These are phyloP conservation scores for Parasteatoda lunata DNA, from an alignment of 2,888 invertebrate species.

Conservation along the genomic window DNA sequence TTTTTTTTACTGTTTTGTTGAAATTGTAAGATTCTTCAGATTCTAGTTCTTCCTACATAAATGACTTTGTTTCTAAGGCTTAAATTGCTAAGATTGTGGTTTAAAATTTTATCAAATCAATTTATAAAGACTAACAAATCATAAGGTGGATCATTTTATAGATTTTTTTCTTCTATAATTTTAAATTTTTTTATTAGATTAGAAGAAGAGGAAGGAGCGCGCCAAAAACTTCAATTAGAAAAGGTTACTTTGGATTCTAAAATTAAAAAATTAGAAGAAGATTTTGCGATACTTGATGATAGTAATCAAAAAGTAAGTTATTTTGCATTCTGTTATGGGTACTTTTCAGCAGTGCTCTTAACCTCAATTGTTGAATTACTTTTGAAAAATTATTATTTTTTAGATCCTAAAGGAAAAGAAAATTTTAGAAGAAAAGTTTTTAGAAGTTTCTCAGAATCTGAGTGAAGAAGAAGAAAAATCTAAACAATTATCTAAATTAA, in stretches of 20 bases:
- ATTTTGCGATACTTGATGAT: slow-evolving; percentile 89
- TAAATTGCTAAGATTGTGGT: no score
- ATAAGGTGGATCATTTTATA: no score
- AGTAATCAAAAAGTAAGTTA: slow-evolving; percentile 84
- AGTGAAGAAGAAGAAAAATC: slow-evolving; percentile 99
- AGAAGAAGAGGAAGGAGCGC: slow-evolving; percentile 96
- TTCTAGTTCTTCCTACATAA: no score
- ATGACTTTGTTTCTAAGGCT: no score
- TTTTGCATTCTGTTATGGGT: neutral
- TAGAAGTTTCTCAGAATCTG: slow-evolving; percentile 91
- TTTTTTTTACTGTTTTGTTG: no score
- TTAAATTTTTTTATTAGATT: slow-evolving; percentile 75
- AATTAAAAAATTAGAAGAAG: slow-evolving; percentile 96
- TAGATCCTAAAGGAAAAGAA: slow-evolving; percentile 93
- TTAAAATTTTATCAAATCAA: no score
- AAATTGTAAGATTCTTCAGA: no score
- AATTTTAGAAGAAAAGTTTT: slow-evolving; percentile 91
- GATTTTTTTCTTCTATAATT: no score
- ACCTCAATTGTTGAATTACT: neutral
- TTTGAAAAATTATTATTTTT: neutral
- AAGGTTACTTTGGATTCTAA: slow-evolving; percentile 96
- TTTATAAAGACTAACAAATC: no score
- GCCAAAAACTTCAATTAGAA: slow-evolving; percentile 97
- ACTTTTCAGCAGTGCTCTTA: neutral
- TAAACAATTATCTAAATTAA: slow-evolving; percentile 92